Evolutionary conservation across 2,113 vertebrate species (phyloP).

Genomic region (Dromaius novaehollandiae): DNA sequence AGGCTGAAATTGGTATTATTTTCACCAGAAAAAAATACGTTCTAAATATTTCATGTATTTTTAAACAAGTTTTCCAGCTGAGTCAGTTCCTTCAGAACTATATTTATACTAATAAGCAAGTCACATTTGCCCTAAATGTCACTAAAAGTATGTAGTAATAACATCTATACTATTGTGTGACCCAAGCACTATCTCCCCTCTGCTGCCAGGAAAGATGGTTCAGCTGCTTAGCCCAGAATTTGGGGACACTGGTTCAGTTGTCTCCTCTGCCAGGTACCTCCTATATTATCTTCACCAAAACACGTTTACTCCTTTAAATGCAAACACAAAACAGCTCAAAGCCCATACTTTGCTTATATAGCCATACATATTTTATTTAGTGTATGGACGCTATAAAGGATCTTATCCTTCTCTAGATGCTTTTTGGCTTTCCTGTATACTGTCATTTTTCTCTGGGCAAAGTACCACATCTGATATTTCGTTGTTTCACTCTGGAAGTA

Average conservation of each 20-base stretch:
- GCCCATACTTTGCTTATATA: neutral
- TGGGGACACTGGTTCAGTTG: accelerated
- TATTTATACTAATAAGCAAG: neutral
- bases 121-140: neutral
- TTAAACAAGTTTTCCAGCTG: neutral
- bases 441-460: neutral
- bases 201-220: neutral
- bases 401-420: neutral
- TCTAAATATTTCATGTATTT: neutral
- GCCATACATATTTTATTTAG: neutral
- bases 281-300: neutral
- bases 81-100: neutral
- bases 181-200: neutral
- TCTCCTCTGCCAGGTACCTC: neutral
- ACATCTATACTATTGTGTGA: too few relatives aligned
- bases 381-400: neutral
- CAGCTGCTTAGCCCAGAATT: neutral
- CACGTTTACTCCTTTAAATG: neutral
- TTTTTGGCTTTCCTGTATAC: accelerated
- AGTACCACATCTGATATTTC: neutral
- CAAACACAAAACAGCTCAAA: neutral
- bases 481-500: accelerated
- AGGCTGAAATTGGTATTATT: neutral
- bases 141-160: neutral
- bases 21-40: neutral